These are phyloP conservation scores for Phacellophora camtschatica DNA, from an alignment of 30 jellyfish, hydroid and myxozoan species.

Conservation along the genomic window DNA sequence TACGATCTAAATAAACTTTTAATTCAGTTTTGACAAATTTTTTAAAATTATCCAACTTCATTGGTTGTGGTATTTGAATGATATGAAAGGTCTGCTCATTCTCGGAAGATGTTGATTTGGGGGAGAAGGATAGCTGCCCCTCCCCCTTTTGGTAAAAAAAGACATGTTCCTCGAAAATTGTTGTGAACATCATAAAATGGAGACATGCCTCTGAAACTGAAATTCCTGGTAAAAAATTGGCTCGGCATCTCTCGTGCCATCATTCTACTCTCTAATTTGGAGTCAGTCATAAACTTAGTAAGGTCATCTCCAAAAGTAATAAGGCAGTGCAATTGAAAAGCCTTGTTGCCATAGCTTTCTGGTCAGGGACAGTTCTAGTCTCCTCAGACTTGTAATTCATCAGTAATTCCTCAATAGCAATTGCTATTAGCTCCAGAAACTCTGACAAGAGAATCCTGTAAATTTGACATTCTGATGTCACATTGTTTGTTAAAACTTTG, in stretches of 20 bases:
- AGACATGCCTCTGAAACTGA: too few relatives aligned
- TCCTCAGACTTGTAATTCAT: not conserved
- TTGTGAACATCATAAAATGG: too few relatives aligned
- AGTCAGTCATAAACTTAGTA: not conserved
- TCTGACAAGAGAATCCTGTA: conserved; percentile 7
- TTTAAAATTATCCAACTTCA: conserved; percentile 29
- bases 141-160: conserved; percentile 53
- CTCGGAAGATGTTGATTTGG: conserved; percentile 41
- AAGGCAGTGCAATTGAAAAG: conserved; percentile 21
- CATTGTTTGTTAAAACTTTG: not conserved
- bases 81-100: too few relatives aligned
- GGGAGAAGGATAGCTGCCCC: too few relatives aligned
- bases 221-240: too few relatives aligned
- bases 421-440: conserved; percentile 28
- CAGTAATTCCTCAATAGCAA: conserved; percentile 19
- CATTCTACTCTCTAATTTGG: too few relatives aligned
- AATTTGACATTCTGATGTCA: not conserved
- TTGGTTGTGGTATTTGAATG: conserved; percentile 4
- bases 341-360: not conserved
- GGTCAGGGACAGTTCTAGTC: not conserved
- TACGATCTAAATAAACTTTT: not conserved
- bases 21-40: not conserved
- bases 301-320: conserved; percentile 41
- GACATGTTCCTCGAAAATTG: too few relatives aligned
- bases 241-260: too few relatives aligned